Conservation (phyloP, 2,888 invertebrate genomes). For the Magallana nippona region DNA sequence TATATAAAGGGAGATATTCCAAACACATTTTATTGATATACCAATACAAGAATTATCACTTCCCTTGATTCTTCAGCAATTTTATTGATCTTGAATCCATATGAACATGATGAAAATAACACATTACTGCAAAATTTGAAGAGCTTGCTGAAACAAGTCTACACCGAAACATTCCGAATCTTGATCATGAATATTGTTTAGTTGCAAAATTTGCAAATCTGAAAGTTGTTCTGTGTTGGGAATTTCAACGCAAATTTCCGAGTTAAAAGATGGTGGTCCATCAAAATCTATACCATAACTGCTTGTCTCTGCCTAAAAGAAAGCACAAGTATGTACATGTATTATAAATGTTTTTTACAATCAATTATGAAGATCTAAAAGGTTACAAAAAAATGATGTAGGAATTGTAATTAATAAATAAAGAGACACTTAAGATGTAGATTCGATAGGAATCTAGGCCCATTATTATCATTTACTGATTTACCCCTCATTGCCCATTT, state of each 20-base stretch:
- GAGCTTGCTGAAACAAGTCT: constrained; percentile 42
- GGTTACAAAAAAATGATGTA: no score
- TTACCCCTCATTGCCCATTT: no score
- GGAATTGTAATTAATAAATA: no score
- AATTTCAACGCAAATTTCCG: neutral
- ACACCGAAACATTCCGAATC: constrained; percentile 43
- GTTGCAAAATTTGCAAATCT: constrained; percentile 23
- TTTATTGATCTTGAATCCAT: constrained; percentile 17
- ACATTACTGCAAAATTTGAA: constrained; percentile 36
- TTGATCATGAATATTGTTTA: constrained; percentile 46
- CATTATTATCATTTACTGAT: no score
- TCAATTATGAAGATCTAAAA: no score
- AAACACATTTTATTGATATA: neutral
- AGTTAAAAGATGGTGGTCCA: neutral
- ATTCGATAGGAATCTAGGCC: no score
- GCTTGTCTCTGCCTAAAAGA: no score
- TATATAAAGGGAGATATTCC: neutral
- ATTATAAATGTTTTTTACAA: no score
- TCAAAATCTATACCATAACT: no score
- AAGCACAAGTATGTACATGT: no score
- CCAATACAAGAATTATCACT: neutral
- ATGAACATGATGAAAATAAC: constrained; percentile 14
- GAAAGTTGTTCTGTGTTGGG: constrained; percentile 11
- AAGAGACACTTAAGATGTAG: no score
- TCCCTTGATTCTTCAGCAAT: constrained; percentile 22